Base-by-base conservation (phyloP, 2,797 vertebrate species). In the Carapus acus region DNA sequence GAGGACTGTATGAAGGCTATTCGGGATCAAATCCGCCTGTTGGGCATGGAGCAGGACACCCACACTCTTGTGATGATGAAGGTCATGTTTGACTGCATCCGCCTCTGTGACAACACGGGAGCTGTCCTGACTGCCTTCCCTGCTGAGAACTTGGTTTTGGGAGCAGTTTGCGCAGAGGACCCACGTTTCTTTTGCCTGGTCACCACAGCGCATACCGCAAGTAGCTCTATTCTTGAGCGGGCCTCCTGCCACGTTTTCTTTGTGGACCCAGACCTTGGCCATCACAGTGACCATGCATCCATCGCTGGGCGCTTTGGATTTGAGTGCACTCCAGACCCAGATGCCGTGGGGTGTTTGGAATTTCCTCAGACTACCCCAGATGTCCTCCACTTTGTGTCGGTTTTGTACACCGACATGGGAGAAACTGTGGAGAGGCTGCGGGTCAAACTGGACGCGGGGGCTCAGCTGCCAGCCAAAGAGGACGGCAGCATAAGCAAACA, bases 211-310 rank as follows among this genome's bases (percentile, higher is more conserved):
- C 92, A 96, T 67, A 78, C 84, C 15, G 66, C 77, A 0, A 88
- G 92, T 2, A 90, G 90, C 1, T 76, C 75, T 13, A 80, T 86
- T 49, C 84, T 87, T 22, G 85, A 90, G 58, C 87, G 91, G 48
- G 91, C 92, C 0, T 92, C 92, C 58, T 99, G 95, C 66, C 96
- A 99, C 5, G 96, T 98, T 41, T 99, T 99, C 66, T 95, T 94
- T 80, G 90, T 97, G 27, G 96, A 99, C 66, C 94, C 96, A 0
- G 94, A 94, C 49, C 81, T 99, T 48, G 93, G 90, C 71, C 83
- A 77, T 46, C 96, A 99, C 46, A 85, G 88, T 63, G 88, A 93
- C 72, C 96, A 99, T 54, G 83, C 88, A 36, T 94, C 90, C 27
- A 90, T 99, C 7, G 91, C 92, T 0, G 87, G 88, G 6, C 92